Base-by-base conservation (phyloP, 2,113 vertebrate genomes). In the Pomatorhinus ruficollis region DNA sequence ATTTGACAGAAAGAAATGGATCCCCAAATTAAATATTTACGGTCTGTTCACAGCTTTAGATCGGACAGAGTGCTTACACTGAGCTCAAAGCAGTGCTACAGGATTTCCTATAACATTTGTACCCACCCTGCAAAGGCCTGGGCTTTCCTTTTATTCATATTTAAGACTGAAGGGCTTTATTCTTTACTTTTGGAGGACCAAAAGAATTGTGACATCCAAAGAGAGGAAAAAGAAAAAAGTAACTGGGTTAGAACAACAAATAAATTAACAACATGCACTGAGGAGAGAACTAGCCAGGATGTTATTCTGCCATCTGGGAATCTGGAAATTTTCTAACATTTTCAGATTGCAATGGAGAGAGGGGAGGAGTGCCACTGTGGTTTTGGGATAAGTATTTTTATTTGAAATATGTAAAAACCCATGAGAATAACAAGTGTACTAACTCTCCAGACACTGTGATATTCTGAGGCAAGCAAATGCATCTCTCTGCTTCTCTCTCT, bases 21-120 rank as follows among this genome's bases (percentile, higher is more conserved):
- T 75, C 49, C 24, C 49, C 10, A 93, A 92, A 39, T 25, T 2
- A 57, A 20, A 12, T 42, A 24, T 65, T 72, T 69, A 15, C 39
- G n/a, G 19, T 23, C 53, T 81, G 14, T 76, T 91, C 42, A 33
- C 10, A 50, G 81, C 23, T 92, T 65, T 69, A 54, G 23, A 49
- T 11, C 0, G 0, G 25, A 72, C n/a, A 9, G 3, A 12, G 37
- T 54, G 74, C 24, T 89, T 87, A 70, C 19, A 17, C 1, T 10
- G 53, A 61, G 11, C 15, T 61, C 37, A 57, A 40, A 59, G 56
- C 54, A 70, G 13, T 44, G 45, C 9, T 30, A 35, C 1, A 71
- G 35, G 18, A 35, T 17, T 83, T 49, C 30, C 11, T 17, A 3
- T 31, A 66, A 54, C 14, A 57, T 40, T 64, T 37, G 0, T 23